Base-by-base conservation (phyloP, 2,797 vertebrate species). In the Gallinago stenura region DNA sequence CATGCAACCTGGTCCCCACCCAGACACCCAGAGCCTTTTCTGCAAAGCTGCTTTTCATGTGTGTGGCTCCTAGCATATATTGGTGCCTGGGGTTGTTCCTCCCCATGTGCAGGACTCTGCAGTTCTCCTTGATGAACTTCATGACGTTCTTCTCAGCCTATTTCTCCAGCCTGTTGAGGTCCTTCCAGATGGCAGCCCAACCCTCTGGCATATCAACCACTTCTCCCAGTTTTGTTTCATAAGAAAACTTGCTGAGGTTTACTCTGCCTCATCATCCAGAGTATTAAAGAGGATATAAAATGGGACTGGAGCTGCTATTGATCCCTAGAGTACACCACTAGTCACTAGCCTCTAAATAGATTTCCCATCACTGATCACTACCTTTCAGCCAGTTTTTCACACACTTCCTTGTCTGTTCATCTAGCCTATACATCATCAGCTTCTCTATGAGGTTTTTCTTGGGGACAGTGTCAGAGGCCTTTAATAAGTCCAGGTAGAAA, bases 171-270 rank as follows among this genome's bases (percentile, higher is more conserved):
- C 19, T 62, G 6, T 15, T 7, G 2, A 19, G 6, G 13, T 73
- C 33, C 10, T 10, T 37, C 57, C 25, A 6, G 17, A 50, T 24
- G 21, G 7, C 18, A 43, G 26, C n/a, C 43, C 24, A 21, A 56
- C 2, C 2, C 2, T 46, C n/a, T 45, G 14, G 17, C 3, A 0
- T 33, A 28, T 62, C 71, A 86, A 33, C 2, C 2, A 10, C 8
- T 58, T 12, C 7, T 48, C 35, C 3, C 19, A 21, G 11, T 37
- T 68, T 64, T 53, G 7, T 33, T 46, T 61, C 37, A 53, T 9
- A 26, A 30, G 3, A 10, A 53, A 35, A 81, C 8, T 54, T 70
- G 3, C 12, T 31, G 13, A 57, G 4, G 7, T 37, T 65, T 37
- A 18, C 7, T 58, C 31, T 66, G 14, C 3, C n/a, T 54, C 10